Percentiles rank a stretch among this genome's conserved stretches.
phyloP scores from a whole-genome alignment of 2,888 invertebrate genomes.

The Epirrhoe tristata region DNA sequence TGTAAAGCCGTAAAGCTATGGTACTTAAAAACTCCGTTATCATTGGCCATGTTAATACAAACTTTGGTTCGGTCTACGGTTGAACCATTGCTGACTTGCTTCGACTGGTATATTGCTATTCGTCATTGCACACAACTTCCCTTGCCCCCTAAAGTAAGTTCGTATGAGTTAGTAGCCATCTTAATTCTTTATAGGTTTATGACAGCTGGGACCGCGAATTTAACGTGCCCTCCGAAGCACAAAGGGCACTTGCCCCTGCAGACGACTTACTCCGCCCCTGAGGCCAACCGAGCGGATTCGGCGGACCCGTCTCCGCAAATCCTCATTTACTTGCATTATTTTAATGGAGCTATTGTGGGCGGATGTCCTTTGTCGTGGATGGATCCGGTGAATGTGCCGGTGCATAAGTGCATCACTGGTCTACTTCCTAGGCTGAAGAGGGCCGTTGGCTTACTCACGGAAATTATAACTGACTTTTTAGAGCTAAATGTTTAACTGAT shows the following conservation, averaged over 20 bases:
- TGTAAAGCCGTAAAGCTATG: too few relatives aligned
- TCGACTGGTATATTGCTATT: too few relatives aligned
- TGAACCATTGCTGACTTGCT: too few relatives aligned
- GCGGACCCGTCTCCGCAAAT: conserved; percentile 80
- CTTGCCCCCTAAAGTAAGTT: too few relatives aligned
- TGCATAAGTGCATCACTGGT: conserved; percentile 74
- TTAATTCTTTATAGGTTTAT: too few relatives aligned
- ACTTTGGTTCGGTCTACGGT: too few relatives aligned
- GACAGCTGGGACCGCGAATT: background rate
- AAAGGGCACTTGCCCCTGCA: conserved; percentile 2
- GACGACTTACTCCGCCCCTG: conserved; percentile 13
- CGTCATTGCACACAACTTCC: too few relatives aligned
- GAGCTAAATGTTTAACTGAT: background rate
- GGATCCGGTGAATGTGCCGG: conserved; percentile 76
- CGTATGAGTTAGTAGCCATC: too few relatives aligned
- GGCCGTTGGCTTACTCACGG: conserved; percentile 14
- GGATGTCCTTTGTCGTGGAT: conserved; percentile 82
- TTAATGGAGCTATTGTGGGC: conserved; percentile 85
- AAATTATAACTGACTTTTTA: background rate
- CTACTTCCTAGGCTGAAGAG: conserved; percentile 26
- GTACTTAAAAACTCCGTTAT: too few relatives aligned
- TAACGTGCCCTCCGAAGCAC: background rate
- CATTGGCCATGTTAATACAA: too few relatives aligned
- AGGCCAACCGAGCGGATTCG: conserved; percentile 68
- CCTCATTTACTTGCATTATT: conserved; percentile 86